Evolutionary conservation across 2,113 vertebrate species (phyloP).

Genomic region (Eleginops maclovinus): DNA sequence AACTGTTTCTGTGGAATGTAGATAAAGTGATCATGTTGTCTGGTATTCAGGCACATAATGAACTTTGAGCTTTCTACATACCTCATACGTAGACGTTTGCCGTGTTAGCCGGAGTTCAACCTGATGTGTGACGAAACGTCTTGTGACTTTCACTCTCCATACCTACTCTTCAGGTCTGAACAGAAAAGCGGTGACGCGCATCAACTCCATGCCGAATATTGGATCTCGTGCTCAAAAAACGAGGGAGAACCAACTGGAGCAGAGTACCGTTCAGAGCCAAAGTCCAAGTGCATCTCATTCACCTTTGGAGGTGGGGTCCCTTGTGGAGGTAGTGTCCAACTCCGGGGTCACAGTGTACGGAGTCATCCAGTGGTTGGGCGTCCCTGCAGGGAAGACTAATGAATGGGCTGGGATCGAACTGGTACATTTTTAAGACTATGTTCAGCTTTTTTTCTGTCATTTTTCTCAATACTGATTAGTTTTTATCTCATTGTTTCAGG

Average conservation of each 20-base stretch:
- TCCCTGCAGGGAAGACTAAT: conserved; percentile 61
- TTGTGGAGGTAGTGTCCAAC: conserved; percentile 80
- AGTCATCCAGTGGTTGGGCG: conserved; percentile 82
- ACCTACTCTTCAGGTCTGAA: conserved; percentile 59
- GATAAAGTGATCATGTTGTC: conserved; percentile 37
- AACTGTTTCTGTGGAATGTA: conserved; percentile 63
- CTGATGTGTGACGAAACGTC: conserved; percentile 54
- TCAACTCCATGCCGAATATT: conserved; percentile 68
- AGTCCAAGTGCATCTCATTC: not conserved
- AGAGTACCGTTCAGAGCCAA: conserved; percentile 9
- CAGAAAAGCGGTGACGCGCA: conserved; percentile 54
- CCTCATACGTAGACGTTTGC: conserved; percentile 24
- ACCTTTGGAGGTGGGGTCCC: conserved; percentile 79
- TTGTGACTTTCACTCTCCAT: conserved; percentile 21
- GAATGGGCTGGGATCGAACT: conserved; percentile 83
- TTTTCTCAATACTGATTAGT: not conserved
- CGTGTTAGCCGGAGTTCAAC: conserved; percentile 20
- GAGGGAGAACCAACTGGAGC: not conserved
- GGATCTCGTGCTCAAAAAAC: conserved; percentile 7
- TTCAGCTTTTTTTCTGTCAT: not conserved
- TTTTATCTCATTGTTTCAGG: conserved; percentile 61
- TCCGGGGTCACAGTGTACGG: conserved; percentile 76
- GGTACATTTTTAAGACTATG: conserved; percentile 60
- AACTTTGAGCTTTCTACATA: conserved; percentile 46
- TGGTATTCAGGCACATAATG: conserved; percentile 25